Evolutionary conservation across 2,797 vertebrate genomes (phyloP).

Genomic region (Sebastes aleutianus): DNA sequence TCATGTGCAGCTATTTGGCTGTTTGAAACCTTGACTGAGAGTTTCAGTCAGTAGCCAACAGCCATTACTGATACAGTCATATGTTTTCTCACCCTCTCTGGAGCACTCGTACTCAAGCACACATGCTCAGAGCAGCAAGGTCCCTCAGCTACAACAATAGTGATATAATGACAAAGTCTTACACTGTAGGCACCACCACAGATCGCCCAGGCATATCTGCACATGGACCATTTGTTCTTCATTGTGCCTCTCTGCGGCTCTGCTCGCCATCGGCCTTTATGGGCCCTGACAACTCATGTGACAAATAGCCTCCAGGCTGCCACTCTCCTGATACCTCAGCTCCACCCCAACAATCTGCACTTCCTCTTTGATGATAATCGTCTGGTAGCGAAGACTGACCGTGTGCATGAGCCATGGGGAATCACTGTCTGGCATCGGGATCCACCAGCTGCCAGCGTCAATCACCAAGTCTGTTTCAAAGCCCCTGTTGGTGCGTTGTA

Average conservation of each 20-base stretch:
- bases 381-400: constrained; percentile 28
- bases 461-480: constrained; percentile 22
- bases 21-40: background rate
- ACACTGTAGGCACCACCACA: background rate
- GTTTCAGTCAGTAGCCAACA: background rate
- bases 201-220: constrained; percentile 24
- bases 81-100: background rate
- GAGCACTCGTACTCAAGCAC: background rate
- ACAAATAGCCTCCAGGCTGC: constrained; percentile 30
- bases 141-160: background rate
- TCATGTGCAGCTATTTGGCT: background rate
- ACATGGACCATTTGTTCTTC: constrained; percentile 43
- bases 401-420: constrained; percentile 34
- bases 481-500: background rate
- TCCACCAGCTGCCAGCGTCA: constrained; percentile 49
- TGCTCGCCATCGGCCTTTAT: constrained; percentile 23
- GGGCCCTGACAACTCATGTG: constrained; percentile 44
- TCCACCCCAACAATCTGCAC: constrained; percentile 26
- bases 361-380: constrained; percentile 31
- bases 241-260: background rate
- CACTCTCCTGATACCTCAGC: constrained; percentile 19
- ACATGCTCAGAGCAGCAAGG: background rate
- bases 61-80: background rate
- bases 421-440: constrained; percentile 53
- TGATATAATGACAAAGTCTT: background rate